A percentile compares a stretch with the other conserved stretches of the same genome.
These are phyloP conservation scores for Zaprionus capensis DNA, from an alignment of 1,140 invertebrate species.

Conservation along the genomic window DNA sequence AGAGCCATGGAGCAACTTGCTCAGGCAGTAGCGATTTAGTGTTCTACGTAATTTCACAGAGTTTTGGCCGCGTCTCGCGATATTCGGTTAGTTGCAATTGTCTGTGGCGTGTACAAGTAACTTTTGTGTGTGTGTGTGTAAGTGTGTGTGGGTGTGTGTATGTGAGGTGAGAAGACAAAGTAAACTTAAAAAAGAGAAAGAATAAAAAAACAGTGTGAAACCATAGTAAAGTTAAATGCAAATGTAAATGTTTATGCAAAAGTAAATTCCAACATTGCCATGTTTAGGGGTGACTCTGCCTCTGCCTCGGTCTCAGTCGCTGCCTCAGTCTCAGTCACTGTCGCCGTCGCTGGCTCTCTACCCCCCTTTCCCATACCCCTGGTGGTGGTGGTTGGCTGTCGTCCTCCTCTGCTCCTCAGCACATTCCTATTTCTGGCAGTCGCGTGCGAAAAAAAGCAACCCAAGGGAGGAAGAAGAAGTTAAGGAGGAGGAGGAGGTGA, in stretches of 20 bases:
- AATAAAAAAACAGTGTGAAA: constrained; percentile 55
- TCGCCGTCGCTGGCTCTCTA: background rate
- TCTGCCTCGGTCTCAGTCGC: background rate
- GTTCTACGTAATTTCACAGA: constrained; percentile 57
- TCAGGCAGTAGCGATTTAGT: constrained; percentile 45
- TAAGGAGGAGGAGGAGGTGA: background rate
- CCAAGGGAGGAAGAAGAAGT: constrained; percentile 18
- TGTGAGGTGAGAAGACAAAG: constrained; percentile 19
- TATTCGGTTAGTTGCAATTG: constrained; percentile 44
- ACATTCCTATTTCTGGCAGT: constrained; percentile 49
- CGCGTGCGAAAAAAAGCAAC: constrained; percentile 54
- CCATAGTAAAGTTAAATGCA: constrained; percentile 66
- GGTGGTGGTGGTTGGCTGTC: constrained; percentile 41
- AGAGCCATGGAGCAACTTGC: constrained; percentile 33
- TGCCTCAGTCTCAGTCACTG: background rate
- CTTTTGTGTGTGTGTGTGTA: constrained; percentile 15
- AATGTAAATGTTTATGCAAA: constrained; percentile 67
- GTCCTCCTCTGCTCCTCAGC: constrained; percentile 22
- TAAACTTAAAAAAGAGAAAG: constrained; percentile 37
- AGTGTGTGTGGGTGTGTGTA: constrained; percentile 17
- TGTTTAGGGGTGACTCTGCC: constrained; percentile 58
- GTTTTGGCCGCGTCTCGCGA: constrained; percentile 43
- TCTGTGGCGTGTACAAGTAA: constrained; percentile 5
- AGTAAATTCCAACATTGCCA: constrained; percentile 73
- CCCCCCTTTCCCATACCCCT: constrained; percentile 37